These are phyloP conservation scores for Choloepus didactylus DNA, from an alignment of 2,797 vertebrate genomes.

Conservation along the genomic window DNA sequence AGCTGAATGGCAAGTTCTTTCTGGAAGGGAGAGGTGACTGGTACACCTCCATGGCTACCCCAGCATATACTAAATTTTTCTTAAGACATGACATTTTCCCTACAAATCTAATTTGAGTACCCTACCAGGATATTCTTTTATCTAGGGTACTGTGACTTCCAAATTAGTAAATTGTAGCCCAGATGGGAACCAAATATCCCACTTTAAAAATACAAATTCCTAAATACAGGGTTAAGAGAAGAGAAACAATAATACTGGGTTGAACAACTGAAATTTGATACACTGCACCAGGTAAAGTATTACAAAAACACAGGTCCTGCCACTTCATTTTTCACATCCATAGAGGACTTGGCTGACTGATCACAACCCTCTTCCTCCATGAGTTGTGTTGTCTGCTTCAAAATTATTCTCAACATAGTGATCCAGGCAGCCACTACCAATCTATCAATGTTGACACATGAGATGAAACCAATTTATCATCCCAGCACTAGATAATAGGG, in stretches of 20 bases:
- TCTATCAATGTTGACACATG: constrained; percentile 71
- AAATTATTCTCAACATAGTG: constrained; percentile 73
- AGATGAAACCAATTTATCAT: constrained; percentile 81
- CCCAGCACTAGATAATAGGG: constrained; percentile 59
- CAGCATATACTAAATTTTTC: background rate
- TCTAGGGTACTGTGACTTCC: constrained; percentile 31
- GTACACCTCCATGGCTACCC: background rate
- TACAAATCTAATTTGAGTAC: background rate
- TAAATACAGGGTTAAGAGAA: background rate
- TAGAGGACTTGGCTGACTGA: constrained; percentile 39
- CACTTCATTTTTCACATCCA: constrained; percentile 59
- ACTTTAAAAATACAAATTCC: constrained; percentile 59
- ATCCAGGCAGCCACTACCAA: constrained; percentile 67
- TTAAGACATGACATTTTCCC: background rate
- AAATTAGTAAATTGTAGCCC: background rate
- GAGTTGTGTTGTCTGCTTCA: constrained; percentile 66
- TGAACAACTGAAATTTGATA: constrained; percentile 65
- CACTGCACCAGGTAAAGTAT: constrained; percentile 57
- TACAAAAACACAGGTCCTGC: constrained; percentile 43
- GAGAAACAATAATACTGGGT: background rate
- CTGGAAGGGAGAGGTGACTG: background rate
- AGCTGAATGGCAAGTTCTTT: background rate
- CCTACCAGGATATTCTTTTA: background rate
- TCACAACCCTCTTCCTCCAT: constrained; percentile 63
- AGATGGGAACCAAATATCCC: background rate